These are phyloP conservation scores for Proisotoma minuta DNA, from an alignment of 2,888 invertebrate species.

Conservation along the genomic window DNA sequence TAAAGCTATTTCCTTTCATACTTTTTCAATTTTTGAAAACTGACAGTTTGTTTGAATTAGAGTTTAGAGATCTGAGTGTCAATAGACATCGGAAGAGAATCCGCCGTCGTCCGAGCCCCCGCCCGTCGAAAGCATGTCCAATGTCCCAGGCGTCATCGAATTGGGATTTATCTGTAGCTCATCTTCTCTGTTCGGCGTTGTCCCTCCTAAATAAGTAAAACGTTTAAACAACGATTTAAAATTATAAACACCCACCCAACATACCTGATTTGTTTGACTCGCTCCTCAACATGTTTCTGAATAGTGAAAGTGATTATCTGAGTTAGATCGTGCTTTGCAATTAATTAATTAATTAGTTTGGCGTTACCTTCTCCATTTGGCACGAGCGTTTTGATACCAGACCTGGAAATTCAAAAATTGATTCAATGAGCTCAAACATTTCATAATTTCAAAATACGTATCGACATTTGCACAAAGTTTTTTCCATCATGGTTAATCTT, in stretches of 20 bases:
- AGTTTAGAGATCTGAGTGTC: too few relatives aligned
- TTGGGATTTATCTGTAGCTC: slow-evolving; percentile 35
- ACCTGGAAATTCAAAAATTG: slow-evolving; percentile 62
- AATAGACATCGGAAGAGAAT: slow-evolving; percentile 46
- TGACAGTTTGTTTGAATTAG: not conserved
- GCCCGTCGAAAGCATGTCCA: slow-evolving; percentile 37
- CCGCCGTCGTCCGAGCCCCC: slow-evolving; percentile 45
- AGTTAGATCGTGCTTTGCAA: too few relatives aligned
- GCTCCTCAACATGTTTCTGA: slow-evolving; percentile 73
- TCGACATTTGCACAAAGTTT: too few relatives aligned
- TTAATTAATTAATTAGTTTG: too few relatives aligned
- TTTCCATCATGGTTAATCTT: too few relatives aligned
- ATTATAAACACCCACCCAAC: not conserved
- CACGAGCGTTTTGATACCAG: slow-evolving; percentile 99
- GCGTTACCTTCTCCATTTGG: slow-evolving; percentile 87
- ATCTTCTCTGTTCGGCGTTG: slow-evolving; percentile 37
- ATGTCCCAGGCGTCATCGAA: slow-evolving; percentile 35
- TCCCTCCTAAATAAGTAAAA: slow-evolving; percentile 25
- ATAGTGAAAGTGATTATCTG: not conserved
- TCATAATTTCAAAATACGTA: too few relatives aligned
- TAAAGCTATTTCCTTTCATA: not conserved
- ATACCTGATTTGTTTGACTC: slow-evolving; percentile 52
- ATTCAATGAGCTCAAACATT: too few relatives aligned
- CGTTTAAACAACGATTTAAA: not conserved
- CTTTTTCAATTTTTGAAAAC: not conserved